phyloP scores from a whole-genome alignment of 1,140 invertebrate species.

The Coelopa frigida region DNA sequence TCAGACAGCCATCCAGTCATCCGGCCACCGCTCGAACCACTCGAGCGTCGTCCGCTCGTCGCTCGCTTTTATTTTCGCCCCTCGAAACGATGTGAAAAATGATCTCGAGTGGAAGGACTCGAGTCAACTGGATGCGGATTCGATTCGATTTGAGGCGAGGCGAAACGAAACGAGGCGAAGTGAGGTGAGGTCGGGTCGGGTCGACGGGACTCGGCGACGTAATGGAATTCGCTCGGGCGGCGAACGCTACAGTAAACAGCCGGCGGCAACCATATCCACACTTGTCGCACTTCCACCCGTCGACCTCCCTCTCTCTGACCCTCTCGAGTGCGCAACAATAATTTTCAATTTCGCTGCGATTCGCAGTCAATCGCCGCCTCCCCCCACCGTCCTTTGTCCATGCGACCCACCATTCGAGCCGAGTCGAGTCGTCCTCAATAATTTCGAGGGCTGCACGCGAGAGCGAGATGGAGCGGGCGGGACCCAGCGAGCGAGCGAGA shows the following conservation, averaged over 20 bases:
- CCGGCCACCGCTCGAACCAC: no score
- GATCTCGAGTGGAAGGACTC: background rate
- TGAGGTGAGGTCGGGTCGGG: slow-evolving; percentile 1
- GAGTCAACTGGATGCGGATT: background rate
- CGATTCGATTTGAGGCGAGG: background rate
- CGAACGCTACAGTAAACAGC: slow-evolving; percentile 10
- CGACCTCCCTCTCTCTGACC: background rate
- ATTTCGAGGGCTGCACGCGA: no score
- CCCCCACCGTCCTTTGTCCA: no score
- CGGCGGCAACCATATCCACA: background rate
- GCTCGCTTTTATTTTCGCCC: slow-evolving; percentile 3
- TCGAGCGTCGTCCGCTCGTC: slow-evolving; percentile 3
- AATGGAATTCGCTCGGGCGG: slow-evolving; percentile 14
- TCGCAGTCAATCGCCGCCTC: no score
- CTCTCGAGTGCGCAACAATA: slow-evolving; percentile 2
- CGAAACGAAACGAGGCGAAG: background rate
- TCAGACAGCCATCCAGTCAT: no score
- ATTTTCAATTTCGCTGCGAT: slow-evolving; percentile 8
- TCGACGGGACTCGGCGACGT: background rate
- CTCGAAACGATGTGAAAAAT: slow-evolving; percentile 5
- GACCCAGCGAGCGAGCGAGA: no score
- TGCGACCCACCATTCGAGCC: no score
- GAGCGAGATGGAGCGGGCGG: no score
- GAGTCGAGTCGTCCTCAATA: no score
- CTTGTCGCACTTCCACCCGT: background rate